A percentile compares a stretch with the other conserved stretches of the same genome.
phyloP scores from a whole-genome alignment of 2,888 invertebrate species.

The Psylliodes chrysocephalus region DNA sequence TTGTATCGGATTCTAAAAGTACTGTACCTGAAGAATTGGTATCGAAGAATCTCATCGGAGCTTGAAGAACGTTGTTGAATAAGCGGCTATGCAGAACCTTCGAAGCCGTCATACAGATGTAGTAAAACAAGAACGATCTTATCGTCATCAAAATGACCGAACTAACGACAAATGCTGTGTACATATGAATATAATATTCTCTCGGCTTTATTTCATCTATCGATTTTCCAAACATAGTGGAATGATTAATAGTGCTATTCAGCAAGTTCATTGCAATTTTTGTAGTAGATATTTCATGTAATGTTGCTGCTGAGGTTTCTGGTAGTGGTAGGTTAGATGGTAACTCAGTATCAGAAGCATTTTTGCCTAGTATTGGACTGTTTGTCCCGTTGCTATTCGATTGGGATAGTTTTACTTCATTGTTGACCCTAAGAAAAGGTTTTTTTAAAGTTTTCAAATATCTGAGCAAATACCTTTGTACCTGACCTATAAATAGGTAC shows the following conservation, averaged over 20 bases:
- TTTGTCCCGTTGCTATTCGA: too few relatives aligned
- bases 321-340: background rate
- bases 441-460: too few relatives aligned
- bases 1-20: too few relatives aligned
- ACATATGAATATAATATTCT: constrained; percentile 66
- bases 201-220: constrained; percentile 1
- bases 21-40: constrained; percentile 78
- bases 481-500: too few relatives aligned
- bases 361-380: too few relatives aligned
- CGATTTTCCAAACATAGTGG: too few relatives aligned
- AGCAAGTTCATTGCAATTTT: too few relatives aligned
- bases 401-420: too few relatives aligned
- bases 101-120: constrained; percentile 80
- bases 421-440: too few relatives aligned
- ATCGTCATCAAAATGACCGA: constrained; percentile 72
- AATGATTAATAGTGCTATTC: too few relatives aligned
- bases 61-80: constrained; percentile 79
- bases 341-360: background rate
- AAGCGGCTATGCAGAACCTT: constrained; percentile 80
- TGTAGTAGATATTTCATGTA: too few relatives aligned
- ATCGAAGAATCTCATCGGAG: constrained; percentile 86
- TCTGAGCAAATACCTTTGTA: too few relatives aligned
- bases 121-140: constrained; percentile 77
- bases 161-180: constrained; percentile 71
- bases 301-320: background rate